Percentiles rank a stretch among this genome's conserved stretches.
phyloP scores from a whole-genome alignment of 2,113 vertebrate species.

The Pyrgilauda ruficollis region DNA sequence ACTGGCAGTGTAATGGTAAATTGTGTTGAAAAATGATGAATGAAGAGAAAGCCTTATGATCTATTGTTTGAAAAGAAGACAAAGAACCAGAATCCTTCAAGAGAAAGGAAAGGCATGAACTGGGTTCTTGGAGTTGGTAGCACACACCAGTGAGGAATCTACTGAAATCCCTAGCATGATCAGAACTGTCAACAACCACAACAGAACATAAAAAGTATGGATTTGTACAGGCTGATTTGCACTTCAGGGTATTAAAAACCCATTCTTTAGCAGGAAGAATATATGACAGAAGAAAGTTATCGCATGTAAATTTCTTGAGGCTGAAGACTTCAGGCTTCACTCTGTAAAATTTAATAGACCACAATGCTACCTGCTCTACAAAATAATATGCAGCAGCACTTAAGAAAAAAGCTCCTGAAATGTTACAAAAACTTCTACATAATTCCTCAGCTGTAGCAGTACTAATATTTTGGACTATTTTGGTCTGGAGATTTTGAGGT shows the following conservation, averaged over 20 bases:
- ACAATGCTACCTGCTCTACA: background rate
- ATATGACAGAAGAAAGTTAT: background rate
- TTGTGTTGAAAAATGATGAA: background rate
- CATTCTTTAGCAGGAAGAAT: background rate
- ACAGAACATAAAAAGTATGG: rapidly evolving
- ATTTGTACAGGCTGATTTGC: background rate
- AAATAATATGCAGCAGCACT: background rate
- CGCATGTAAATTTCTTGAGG: background rate
- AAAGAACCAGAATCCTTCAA: background rate
- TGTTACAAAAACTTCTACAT: rapidly evolving
- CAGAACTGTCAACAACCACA: background rate
- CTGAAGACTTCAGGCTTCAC: background rate
- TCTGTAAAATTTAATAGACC: background rate
- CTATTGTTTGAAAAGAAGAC: background rate
- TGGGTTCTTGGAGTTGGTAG: background rate
- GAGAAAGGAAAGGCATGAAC: background rate
- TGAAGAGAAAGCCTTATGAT: background rate
- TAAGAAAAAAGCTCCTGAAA: background rate
- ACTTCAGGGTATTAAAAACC: background rate
- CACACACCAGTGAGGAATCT: background rate
- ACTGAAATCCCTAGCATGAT: background rate
- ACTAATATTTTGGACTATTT: background rate
- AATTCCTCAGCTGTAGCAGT: background rate
- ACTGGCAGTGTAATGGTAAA: background rate
- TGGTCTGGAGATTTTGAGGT: background rate